Evolutionary conservation across 2,888 invertebrate genomes (phyloP), one percentile per base, ranked within the genome.

Genomic region (Papilio demoleus): DNA sequence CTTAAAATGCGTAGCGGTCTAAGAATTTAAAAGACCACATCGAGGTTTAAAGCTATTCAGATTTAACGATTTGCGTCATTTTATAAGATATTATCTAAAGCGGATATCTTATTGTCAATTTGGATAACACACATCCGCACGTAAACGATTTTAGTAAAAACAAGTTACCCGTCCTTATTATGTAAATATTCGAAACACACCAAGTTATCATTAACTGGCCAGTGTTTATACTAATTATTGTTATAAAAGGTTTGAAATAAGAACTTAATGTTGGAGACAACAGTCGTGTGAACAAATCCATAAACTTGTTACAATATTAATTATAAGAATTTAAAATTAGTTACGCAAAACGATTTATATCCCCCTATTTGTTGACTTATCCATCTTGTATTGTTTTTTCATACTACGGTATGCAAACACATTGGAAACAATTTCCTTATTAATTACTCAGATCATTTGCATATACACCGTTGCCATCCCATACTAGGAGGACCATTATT

Each of bases 401-500:
- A 73, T 74, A 71, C 73, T 73, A 72, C 74, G 75, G 76, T 78
- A 73, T 79, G 84, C 60, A 87, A 78, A 65, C 77, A 82, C 84
- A 82, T 85, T 87, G 88, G 85, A 87, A 89, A 85, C 86, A 83
- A 82, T 87, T 90, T 88, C 87, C 86, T 85, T 86, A 81, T 83
- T 90, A 91, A 90, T 92, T 89, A 91, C 87, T 86, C 75, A 78
- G 79, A 79, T 74, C 74, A 91, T 92, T 91, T 90, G 87, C 92
- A 92, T 80, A n/a, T n/a, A 86, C 88, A 88, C 86, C 76, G 79
- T 80, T 79, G 78, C 81, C 76, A 87, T 85, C 85, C 90, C 89
- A 90, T 91, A 90, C 84, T 88, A 85, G 90, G 90, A 86, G 86
- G 84, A 85, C 85, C 84, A 90, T 90, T 90, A 90, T 87, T 84